phyloP scores from a whole-genome alignment of 2,888 invertebrate genomes.

The Phengaris alcon region DNA sequence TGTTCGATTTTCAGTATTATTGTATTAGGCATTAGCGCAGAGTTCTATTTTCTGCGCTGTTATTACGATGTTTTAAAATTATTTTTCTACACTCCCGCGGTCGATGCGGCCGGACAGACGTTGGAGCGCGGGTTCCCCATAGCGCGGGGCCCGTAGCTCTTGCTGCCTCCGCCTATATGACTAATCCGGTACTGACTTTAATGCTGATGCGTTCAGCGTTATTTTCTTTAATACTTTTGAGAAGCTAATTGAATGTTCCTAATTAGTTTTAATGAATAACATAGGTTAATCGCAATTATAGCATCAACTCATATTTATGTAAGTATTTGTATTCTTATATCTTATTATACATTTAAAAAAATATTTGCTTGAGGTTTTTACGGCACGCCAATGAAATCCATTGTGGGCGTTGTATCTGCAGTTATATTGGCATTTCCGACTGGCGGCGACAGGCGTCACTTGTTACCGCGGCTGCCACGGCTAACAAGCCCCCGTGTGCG shows the following conservation, averaged over 20 bases:
- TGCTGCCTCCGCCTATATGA: too few relatives aligned
- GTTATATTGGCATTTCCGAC: slow-evolving; percentile 39
- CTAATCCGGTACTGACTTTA: too few relatives aligned
- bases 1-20: too few relatives aligned
- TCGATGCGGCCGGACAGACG: too few relatives aligned
- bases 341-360: not conserved
- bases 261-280: not conserved
- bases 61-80: too few relatives aligned
- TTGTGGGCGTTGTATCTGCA: slow-evolving; percentile 29
- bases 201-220: not conserved
- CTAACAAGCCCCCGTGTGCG: slow-evolving; percentile 54
- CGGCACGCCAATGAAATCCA: slow-evolving; percentile 28
- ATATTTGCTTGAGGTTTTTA: slow-evolving; percentile 21
- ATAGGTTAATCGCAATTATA: too few relatives aligned
- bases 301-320: not conserved
- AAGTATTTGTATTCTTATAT: not conserved
- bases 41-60: too few relatives aligned
- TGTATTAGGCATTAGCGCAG: too few relatives aligned
- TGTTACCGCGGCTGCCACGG: slow-evolving; percentile 62
- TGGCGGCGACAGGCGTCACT: slow-evolving; percentile 60
- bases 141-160: too few relatives aligned
- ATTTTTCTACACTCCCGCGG: too few relatives aligned
- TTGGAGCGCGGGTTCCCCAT: too few relatives aligned
- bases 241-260: not conserved
- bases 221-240: not conserved